These are phyloP conservation scores for Liparis tanakae DNA, from an alignment of 2,797 vertebrate species.

Conservation along the genomic window DNA sequence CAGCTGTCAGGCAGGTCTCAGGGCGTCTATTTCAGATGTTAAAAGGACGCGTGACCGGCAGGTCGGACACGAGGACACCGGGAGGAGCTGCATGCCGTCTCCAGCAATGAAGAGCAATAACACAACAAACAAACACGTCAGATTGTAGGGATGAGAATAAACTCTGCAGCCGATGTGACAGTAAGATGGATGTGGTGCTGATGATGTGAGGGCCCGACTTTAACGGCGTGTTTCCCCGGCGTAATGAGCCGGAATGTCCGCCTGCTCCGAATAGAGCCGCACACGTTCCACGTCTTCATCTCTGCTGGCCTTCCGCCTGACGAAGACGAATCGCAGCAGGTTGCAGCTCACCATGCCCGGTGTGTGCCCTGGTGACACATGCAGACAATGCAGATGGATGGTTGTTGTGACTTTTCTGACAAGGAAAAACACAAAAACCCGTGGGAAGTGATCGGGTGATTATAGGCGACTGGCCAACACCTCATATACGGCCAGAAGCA, in stretches of 20 bases:
- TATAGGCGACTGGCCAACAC: constrained; percentile 19
- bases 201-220: constrained; percentile 36
- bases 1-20: constrained; percentile 27
- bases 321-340: constrained; percentile 65
- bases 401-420: constrained; percentile 51
- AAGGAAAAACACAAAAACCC: constrained; percentile 59
- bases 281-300: constrained; percentile 49
- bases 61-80: constrained; percentile 1
- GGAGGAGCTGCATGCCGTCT: background rate
- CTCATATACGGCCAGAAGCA: background rate
- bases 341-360: constrained; percentile 36
- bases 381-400: constrained; percentile 54
- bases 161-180: background rate
- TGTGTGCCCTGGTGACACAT: constrained; percentile 40
- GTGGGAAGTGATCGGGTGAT: constrained; percentile 56
- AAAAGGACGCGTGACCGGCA: constrained; percentile 12
- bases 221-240: constrained; percentile 38
- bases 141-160: background rate
- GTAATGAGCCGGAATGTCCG: constrained; percentile 52
- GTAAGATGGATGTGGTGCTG: constrained; percentile 37
- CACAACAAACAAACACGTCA: background rate
- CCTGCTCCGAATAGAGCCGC: constrained; percentile 23
- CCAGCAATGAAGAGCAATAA: background rate
- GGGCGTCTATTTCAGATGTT: constrained; percentile 14
- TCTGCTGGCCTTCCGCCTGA: constrained; percentile 31